These are phyloP conservation scores for Paragorgia papillata DNA, from an alignment of 92 coral and sea anemone genomes.

Conservation along the genomic window DNA sequence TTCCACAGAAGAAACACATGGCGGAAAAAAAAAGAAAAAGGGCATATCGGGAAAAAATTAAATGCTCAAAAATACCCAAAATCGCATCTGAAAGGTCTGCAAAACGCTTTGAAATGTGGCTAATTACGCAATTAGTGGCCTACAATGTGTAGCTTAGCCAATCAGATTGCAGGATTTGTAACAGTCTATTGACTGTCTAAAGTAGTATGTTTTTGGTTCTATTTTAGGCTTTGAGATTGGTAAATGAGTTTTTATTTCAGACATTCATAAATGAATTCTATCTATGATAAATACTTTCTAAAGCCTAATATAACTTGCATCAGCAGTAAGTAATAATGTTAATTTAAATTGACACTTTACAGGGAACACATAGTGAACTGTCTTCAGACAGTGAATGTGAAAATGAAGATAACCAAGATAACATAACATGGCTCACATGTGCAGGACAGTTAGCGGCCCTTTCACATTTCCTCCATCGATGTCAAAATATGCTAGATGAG, in stretches of 20 bases:
- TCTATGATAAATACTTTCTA: not conserved
- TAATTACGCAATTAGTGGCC: no score
- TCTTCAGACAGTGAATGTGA: slow-evolving; percentile 10
- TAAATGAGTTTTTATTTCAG: slow-evolving; percentile 1
- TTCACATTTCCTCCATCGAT: slow-evolving; percentile 22
- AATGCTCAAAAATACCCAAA: slow-evolving; percentile 13
- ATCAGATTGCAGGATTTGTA: no score
- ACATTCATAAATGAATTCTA: not conserved
- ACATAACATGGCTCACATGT: slow-evolving; percentile 43
- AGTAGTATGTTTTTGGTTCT: not conserved
- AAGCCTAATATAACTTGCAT: not conserved
- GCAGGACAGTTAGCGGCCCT: slow-evolving; percentile 35
- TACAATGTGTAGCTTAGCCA: no score
- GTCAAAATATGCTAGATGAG: slow-evolving; percentile 28
- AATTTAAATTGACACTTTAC: not conserved
- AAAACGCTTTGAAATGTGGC: no score
- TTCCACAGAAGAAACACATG: not conserved
- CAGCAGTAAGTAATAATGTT: not conserved
- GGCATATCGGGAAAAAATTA: slow-evolving; percentile 14
- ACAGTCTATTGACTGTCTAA: no score
- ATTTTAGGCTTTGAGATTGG: not conserved
- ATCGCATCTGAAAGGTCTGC: no score
- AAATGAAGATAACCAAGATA: slow-evolving; percentile 8
- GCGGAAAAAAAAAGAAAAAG: not conserved
- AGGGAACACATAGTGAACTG: slow-evolving; percentile 20